A percentile compares a stretch with the other conserved stretches of the same genome.
Conservation (phyloP, 2,797 vertebrate genomes). For the Dallia pectoralis region DNA sequence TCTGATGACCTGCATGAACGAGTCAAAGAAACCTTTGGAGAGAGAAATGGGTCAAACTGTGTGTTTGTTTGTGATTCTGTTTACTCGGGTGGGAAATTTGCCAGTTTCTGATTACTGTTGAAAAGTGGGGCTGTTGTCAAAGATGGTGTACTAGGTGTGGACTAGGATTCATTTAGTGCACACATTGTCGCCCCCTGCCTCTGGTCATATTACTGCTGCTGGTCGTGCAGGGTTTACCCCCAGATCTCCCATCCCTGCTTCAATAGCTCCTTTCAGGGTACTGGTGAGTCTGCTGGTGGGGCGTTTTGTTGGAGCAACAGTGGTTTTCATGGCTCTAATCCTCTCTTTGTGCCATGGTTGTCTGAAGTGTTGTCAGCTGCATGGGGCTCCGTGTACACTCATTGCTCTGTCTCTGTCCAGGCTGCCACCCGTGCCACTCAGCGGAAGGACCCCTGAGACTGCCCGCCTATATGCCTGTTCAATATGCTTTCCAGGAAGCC, state of each 20-base stretch:
- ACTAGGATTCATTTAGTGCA: not conserved
- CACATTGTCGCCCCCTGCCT: slow-evolving; percentile 10
- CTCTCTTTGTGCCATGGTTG: slow-evolving; percentile 32
- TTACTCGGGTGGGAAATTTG: too few relatives aligned
- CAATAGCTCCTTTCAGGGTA: slow-evolving; percentile 15
- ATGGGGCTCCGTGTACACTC: slow-evolving; percentile 27
- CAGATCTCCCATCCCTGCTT: slow-evolving; percentile 3
- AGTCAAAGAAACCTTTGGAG: too few relatives aligned
- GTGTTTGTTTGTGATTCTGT: too few relatives aligned
- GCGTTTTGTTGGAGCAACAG: slow-evolving; percentile 16
- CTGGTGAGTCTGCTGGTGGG: slow-evolving; percentile 23
- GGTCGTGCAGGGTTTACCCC: not conserved
- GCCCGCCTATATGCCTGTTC: slow-evolving; percentile 29
- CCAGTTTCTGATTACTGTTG: too few relatives aligned
- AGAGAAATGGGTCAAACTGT: slow-evolving; percentile 10
- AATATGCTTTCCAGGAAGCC: slow-evolving; percentile 7
- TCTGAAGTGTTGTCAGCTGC: slow-evolving; percentile 50
- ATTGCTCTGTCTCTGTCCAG: slow-evolving; percentile 36
- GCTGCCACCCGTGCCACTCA: slow-evolving; percentile 26
- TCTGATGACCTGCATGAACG: slow-evolving; percentile 21
- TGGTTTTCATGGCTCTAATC: slow-evolving; percentile 39
- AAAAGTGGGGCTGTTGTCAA: too few relatives aligned
- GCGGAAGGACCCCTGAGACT: slow-evolving; percentile 15
- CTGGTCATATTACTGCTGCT: slow-evolving; percentile 29
- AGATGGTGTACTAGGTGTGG: not conserved